Base-by-base conservation (phyloP, 2,113 vertebrate genomes). In the Cyrtonyx montezumae region DNA sequence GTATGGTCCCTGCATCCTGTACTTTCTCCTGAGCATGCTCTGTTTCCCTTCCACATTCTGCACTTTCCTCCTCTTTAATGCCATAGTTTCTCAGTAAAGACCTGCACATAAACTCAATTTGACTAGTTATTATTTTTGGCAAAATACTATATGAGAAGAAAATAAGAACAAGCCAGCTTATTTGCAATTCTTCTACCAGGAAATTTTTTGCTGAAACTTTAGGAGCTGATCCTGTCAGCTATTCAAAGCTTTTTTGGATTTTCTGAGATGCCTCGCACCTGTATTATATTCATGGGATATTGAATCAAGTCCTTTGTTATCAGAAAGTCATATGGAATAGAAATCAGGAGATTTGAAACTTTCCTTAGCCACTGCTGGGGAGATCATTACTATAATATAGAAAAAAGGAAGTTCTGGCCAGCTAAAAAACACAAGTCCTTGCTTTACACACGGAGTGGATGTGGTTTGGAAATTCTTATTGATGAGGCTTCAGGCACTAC, bases 301-400 rank as follows among this genome's bases (percentile, higher is more conserved):
- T 91, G 51, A 93, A 93, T 89, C 61, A 77, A n/a, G 18, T 7
- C 51, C 77, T 90, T 84, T 80, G 66, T 86, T 94, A 56, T n/a
- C 65, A 88, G 36, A 20, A 34, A 89, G 37, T 87, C 61, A 61
- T 83, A 61, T 61, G 71, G 79, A 93, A 87, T 32, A 80, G 37
- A 85, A 87, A 85, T 78, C 5, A 77, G n/a, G 14, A 32, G 18
- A 43, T 87, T 68, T 21, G 85, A 91, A 83, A 67, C 20, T 61
- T 90, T 30, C 25, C 55, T 70, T 84, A 62, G 17, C 76, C 85
- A 46, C 36, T 88, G 34, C 55, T 77, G 48, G 13, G 30, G 30
- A 88, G 40, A 55, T 87, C 23, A 36, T 85, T 63, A 74, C 14
- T 43, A 9, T 45, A 65, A 70, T 3, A 40, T 22, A 67, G 16